A percentile compares a stretch with the other conserved stretches of the same genome.
Evolutionary conservation across 2,113 vertebrate genomes (phyloP).

Genomic region (Zosterops pallidus): DNA sequence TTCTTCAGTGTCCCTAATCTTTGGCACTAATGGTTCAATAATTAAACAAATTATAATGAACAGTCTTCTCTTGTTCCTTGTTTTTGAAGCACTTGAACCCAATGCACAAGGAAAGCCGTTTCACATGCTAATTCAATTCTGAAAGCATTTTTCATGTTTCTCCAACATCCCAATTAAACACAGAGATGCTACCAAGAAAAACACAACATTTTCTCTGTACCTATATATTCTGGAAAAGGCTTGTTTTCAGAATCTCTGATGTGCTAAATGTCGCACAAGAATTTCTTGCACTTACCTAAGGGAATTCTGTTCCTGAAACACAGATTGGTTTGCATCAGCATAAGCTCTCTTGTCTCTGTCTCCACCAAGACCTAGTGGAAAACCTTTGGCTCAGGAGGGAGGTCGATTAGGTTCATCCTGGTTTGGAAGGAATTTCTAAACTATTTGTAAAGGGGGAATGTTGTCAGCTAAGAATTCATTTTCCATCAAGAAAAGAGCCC

Average conservation of each 20-base stretch:
- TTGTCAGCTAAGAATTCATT: neutral
- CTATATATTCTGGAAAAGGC: neutral
- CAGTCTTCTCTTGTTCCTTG: slow-evolving; percentile 47
- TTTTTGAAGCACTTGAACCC: slow-evolving; percentile 51
- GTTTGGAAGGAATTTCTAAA: neutral
- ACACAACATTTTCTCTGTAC: neutral
- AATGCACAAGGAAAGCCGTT: slow-evolving; percentile 17
- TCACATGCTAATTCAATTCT: slow-evolving; percentile 37
- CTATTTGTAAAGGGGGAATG: neutral
- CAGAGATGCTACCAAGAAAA: neutral
- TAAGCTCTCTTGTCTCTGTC: neutral
- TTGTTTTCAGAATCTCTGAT: neutral
- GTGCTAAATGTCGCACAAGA: neutral
- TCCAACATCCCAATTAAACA: slow-evolving; percentile 1
- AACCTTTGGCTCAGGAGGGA: neutral
- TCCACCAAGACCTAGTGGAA: neutral
- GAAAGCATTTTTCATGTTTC: slow-evolving; percentile 48
- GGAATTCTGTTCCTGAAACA: neutral
- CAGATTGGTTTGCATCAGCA: neutral
- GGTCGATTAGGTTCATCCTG: neutral
- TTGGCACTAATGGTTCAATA: slow-evolving; percentile 66
- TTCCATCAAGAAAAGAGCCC: neutral
- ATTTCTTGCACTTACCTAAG: neutral
- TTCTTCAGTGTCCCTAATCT: slow-evolving; percentile 60
- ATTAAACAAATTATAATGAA: slow-evolving; percentile 67